Evolutionary conservation across 2,113 vertebrate genomes (phyloP).

Genomic region (Festucalex cinctus): DNA sequence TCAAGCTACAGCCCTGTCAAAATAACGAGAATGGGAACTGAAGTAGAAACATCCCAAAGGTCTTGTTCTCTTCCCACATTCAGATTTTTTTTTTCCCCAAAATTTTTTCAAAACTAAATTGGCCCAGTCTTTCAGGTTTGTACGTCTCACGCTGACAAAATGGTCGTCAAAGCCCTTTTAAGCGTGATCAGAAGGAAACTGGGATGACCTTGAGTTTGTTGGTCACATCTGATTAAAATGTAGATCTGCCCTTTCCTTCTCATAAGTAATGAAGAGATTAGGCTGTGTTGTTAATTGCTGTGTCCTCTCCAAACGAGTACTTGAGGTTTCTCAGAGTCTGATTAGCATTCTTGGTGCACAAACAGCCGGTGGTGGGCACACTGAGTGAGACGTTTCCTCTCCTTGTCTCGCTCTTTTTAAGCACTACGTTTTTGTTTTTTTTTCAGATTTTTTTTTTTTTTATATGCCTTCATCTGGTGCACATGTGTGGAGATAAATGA

Average conservation of each 20-base stretch:
- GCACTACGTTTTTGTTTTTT: slow-evolving; percentile 8
- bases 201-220: background rate
- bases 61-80: background rate
- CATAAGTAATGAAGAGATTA: slow-evolving; percentile 43
- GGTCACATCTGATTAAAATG: background rate
- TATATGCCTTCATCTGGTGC: slow-evolving; percentile 26
- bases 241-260: slow-evolving; percentile 5
- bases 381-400: slow-evolving; percentile 47
- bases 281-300: slow-evolving; percentile 36
- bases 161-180: slow-evolving; percentile 1
- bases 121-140: background rate
- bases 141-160: background rate
- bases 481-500: slow-evolving; percentile 39
- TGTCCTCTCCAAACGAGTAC: slow-evolving; percentile 28
- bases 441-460: too few species aligned
- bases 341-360: slow-evolving; percentile 61
- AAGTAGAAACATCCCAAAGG: too few species aligned
- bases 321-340: slow-evolving; percentile 38
- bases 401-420: slow-evolving; percentile 10
- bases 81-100: too few species aligned
- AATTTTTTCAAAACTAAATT: background rate
- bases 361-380: slow-evolving; percentile 48
- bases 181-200: background rate
- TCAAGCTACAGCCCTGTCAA: too few species aligned
- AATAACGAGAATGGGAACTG: too few species aligned